Conservation (phyloP, 2,888 invertebrate genomes). For the Drosophila fungiperda region DNA sequence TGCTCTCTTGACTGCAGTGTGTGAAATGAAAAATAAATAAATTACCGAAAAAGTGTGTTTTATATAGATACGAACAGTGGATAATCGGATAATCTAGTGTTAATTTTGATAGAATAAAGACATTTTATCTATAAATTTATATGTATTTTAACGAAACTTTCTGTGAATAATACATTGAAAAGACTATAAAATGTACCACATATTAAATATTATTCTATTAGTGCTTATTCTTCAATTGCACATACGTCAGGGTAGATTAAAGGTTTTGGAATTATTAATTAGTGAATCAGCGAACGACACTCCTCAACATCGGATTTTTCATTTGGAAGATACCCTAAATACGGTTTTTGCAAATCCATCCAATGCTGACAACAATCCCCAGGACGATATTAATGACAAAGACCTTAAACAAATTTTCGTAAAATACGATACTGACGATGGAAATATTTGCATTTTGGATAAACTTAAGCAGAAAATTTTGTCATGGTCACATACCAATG, state of each 20-base stretch:
- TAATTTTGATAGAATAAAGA: neutral
- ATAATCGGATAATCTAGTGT: conserved; percentile 5
- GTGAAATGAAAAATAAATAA: neutral
- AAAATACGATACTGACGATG: conserved; percentile 57
- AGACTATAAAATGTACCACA: conserved; percentile 41
- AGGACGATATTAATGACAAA: conserved; percentile 12
- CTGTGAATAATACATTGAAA: neutral
- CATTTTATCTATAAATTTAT: neutral
- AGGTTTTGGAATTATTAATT: neutral
- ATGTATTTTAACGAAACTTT: conserved; percentile 18
- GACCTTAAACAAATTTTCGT: conserved; percentile 57
- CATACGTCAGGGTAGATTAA: conserved; percentile 8
- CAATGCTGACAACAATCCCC: conserved; percentile 17
- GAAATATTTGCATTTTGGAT: conserved; percentile 75
- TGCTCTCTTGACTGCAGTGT: conserved; percentile 26
- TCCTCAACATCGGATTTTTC: neutral
- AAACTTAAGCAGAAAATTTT: conserved; percentile 69
- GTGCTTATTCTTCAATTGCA: conserved; percentile 55
- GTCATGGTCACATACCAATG: conserved; percentile 80
- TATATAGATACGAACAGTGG: conserved; percentile 5
- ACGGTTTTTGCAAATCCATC: conserved; percentile 2
- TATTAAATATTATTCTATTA: conserved; percentile 41
- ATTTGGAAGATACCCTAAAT: conserved; percentile 4
- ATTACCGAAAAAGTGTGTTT: conserved; percentile 1
- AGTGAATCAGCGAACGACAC: neutral